Evolutionary conservation across 2,888 invertebrate species (phyloP).

Genomic region (Drosophila subquinaria): DNA sequence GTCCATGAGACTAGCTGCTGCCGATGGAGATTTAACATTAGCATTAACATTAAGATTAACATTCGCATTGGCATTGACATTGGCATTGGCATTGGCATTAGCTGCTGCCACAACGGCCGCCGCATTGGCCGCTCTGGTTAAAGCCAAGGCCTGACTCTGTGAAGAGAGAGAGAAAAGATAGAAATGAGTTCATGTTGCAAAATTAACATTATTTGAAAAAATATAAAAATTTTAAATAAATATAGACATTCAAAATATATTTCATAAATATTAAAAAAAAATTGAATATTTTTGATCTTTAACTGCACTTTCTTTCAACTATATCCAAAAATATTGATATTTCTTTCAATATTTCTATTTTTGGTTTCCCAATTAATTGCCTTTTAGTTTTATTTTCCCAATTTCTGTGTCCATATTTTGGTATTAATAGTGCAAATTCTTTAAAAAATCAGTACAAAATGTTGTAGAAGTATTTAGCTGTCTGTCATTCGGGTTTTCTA

Average conservation of each 20-base stretch:
- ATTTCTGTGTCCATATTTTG: not conserved
- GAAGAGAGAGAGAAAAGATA: conserved; percentile 61
- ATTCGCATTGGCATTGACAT: conserved; percentile 84
- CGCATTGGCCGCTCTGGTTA: conserved; percentile 86
- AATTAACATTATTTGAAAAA: too few species aligned
- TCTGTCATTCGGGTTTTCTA: not conserved
- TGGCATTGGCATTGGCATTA: conserved; percentile 85
- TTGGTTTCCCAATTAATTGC: not conserved
- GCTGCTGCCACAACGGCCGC: conserved; percentile 82
- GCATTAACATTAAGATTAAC: conserved; percentile 82
- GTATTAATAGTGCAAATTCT: not conserved
- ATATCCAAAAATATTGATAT: too few species aligned
- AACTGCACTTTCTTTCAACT: too few species aligned
- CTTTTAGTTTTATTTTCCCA: not conserved
- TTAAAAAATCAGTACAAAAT: not conserved
- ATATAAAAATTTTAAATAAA: too few species aligned
- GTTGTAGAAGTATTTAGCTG: conserved; percentile 9
- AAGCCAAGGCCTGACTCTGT: conserved; percentile 89
- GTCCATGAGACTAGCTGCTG: conserved; percentile 77
- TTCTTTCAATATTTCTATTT: not conserved
- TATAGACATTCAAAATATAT: too few species aligned
- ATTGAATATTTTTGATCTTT: too few species aligned
- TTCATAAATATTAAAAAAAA: too few species aligned
- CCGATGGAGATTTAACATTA: conserved; percentile 86
- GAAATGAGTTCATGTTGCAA: not conserved